Evolutionary conservation across 2,113 vertebrate species (phyloP).

Genomic region (Chaenogobius annularis): DNA sequence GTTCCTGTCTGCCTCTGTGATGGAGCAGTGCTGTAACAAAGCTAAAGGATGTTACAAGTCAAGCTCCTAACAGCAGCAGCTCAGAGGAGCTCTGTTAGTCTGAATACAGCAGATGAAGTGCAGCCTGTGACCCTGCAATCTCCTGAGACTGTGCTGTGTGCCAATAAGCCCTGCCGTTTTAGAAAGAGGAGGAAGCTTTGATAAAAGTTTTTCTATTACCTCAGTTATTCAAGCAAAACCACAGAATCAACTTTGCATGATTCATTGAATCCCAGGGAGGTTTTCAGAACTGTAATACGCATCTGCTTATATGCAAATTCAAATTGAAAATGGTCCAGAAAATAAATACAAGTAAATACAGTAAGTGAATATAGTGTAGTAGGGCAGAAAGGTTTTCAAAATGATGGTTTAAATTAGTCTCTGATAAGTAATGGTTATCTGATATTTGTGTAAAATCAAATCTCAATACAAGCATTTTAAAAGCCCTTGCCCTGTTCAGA

Average conservation of each 20-base stretch:
- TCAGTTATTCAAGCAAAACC: slow-evolving; percentile 62
- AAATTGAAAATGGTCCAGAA: slow-evolving; percentile 7
- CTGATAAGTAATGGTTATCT: too few species aligned
- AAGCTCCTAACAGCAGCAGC: not conserved
- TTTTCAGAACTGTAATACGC: slow-evolving; percentile 40
- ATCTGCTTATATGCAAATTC: slow-evolving; percentile 44
- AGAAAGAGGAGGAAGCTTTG: slow-evolving; percentile 44
- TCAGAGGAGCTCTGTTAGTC: slow-evolving; percentile 17
- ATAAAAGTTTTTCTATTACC: slow-evolving; percentile 69
- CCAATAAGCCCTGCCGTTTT: slow-evolving; percentile 45
- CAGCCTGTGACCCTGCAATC: slow-evolving; percentile 33
- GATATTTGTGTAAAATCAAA: too few species aligned
- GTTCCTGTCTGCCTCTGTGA: slow-evolving; percentile 15
- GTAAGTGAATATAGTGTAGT: not conserved
- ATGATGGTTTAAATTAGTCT: too few species aligned
- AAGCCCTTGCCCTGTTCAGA: too few species aligned
- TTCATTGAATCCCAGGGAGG: slow-evolving; percentile 47
- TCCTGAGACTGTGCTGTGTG: slow-evolving; percentile 38
- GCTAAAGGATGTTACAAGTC: slow-evolving; percentile 1
- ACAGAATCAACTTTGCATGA: slow-evolving; percentile 51
- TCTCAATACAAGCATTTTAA: too few species aligned
- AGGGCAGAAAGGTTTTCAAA: not conserved
- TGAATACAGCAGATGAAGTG: slow-evolving; percentile 31
- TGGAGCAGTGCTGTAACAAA: slow-evolving; percentile 17
- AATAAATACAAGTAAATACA: slow-evolving; percentile 1